Percentiles rank a stretch among this genome's conserved stretches.
Evolutionary conservation across 2,888 invertebrate genomes (phyloP).

Genomic region (Dromius quadrimaculatus): DNA sequence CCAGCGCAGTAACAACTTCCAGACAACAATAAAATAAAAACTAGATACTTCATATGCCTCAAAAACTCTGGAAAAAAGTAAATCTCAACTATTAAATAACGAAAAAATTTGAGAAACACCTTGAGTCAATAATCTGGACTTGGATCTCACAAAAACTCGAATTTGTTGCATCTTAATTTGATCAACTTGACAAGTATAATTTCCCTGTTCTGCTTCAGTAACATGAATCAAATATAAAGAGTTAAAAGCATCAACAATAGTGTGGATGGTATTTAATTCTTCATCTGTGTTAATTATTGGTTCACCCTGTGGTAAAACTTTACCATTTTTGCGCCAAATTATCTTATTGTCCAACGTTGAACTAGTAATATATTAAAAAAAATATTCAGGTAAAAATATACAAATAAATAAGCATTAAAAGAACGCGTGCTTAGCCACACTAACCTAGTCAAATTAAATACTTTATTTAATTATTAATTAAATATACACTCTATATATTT

Average conservation of each 20-base stretch:
- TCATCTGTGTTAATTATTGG: conserved; percentile 56
- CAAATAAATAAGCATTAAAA: too few relatives aligned
- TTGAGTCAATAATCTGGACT: conserved; percentile 68
- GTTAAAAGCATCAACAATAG: conserved; percentile 71
- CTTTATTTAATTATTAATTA: too few relatives aligned
- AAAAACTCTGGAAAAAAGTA: conserved; percentile 68
- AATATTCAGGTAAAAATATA: too few relatives aligned
- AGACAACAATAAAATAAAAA: conserved; percentile 70
- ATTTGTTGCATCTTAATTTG: conserved; percentile 70
- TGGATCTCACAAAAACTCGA: conserved; percentile 68
- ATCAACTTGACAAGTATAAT: conserved; percentile 77
- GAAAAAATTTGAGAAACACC: conserved; percentile 61
- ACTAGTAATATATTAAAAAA: conserved; percentile 57
- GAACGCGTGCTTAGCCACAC: too few relatives aligned
- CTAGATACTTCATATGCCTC: conserved; percentile 72
- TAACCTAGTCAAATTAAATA: too few relatives aligned
- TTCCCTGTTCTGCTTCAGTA: conserved; percentile 74
- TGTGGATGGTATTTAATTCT: conserved; percentile 66
- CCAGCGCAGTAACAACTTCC: conserved; percentile 72
- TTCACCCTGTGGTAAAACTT: conserved; percentile 66
- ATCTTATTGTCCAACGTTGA: conserved; percentile 67
- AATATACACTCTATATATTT: too few relatives aligned
- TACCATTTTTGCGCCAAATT: conserved; percentile 70
- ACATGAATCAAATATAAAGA: conserved; percentile 72
- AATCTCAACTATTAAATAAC: background rate